A percentile compares a stretch with the other conserved stretches of the same genome.
Evolutionary conservation across 1,140 invertebrate genomes (phyloP).

Genomic region (Ceratina australensis): DNA sequence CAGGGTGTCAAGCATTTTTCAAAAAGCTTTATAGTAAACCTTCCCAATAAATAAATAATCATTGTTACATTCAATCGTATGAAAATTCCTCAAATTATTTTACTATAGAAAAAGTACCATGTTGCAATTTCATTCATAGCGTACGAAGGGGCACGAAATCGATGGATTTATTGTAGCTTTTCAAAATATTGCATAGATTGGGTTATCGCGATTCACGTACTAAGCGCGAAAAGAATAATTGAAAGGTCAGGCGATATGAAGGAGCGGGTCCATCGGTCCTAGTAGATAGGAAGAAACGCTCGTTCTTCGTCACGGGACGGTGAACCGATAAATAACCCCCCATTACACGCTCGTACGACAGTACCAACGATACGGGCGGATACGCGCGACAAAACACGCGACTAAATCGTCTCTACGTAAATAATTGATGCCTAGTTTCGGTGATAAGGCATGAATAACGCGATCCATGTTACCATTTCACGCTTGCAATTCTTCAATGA

Average conservation of each 20-base stretch:
- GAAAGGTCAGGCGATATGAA: not conserved
- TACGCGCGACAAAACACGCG: not conserved
- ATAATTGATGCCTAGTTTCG: not conserved
- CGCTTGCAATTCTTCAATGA: too few species aligned
- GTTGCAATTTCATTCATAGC: too few species aligned
- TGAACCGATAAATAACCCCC: slow-evolving; percentile 32
- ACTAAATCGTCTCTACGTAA: not conserved
- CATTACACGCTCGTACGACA: not conserved
- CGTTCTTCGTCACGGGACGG: not conserved
- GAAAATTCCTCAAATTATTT: too few species aligned
- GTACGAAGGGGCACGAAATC: too few species aligned
- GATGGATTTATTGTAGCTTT: too few species aligned
- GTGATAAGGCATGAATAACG: not conserved
- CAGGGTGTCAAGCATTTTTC: too few species aligned
- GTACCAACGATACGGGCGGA: not conserved
- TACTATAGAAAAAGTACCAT: too few species aligned
- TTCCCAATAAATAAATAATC: too few species aligned
- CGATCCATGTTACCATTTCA: too few species aligned
- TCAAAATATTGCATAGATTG: not conserved
- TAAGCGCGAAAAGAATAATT: not conserved
- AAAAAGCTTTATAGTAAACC: too few species aligned
- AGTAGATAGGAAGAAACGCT: not conserved
- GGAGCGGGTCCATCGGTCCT: not conserved
- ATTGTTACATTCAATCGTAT: too few species aligned
- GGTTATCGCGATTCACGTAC: not conserved